phyloP scores from a whole-genome alignment of 1,140 invertebrate genomes.

The Helicorthomorpha holstii region DNA sequence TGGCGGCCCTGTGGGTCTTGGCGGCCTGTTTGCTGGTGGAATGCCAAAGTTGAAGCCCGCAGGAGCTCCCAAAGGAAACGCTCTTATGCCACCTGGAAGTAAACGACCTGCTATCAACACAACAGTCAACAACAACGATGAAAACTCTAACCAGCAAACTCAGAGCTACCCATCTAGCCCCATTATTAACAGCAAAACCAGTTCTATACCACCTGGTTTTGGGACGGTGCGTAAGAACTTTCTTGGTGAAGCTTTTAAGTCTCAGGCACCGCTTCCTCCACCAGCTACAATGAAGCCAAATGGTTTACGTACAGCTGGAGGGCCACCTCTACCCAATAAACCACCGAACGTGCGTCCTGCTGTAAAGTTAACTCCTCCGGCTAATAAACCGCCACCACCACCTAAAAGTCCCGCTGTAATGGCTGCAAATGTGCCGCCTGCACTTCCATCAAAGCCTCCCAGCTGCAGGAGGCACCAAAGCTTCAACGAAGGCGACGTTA shows the following conservation, averaged over 20 bases:
- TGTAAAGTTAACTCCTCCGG: background rate
- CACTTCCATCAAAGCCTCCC: background rate
- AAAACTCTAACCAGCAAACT: background rate
- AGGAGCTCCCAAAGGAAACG: constrained; percentile 25
- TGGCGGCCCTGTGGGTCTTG: constrained; percentile 31
- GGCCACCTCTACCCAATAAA: background rate
- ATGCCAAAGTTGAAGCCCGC: constrained; percentile 72
- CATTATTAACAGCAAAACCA: background rate
- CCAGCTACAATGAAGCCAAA: no score
- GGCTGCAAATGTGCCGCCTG: background rate
- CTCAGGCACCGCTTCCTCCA: background rate
- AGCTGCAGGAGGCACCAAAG: background rate
- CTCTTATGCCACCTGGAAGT: background rate
- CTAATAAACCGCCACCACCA: constrained; percentile 5
- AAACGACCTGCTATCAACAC: background rate
- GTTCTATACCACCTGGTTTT: background rate
- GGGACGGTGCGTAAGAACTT: background rate
- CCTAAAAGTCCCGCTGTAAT: constrained; percentile 3
- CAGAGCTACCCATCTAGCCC: background rate
- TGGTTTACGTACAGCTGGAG: background rate
- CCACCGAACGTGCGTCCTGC: background rate
- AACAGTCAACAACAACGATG: no score
- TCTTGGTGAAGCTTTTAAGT: background rate
- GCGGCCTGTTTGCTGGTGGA: constrained; percentile 63
- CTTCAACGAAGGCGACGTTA: background rate